These are phyloP conservation scores for Ondatra zibethicus DNA, from an alignment of 2,113 vertebrate genomes.

Conservation along the genomic window DNA sequence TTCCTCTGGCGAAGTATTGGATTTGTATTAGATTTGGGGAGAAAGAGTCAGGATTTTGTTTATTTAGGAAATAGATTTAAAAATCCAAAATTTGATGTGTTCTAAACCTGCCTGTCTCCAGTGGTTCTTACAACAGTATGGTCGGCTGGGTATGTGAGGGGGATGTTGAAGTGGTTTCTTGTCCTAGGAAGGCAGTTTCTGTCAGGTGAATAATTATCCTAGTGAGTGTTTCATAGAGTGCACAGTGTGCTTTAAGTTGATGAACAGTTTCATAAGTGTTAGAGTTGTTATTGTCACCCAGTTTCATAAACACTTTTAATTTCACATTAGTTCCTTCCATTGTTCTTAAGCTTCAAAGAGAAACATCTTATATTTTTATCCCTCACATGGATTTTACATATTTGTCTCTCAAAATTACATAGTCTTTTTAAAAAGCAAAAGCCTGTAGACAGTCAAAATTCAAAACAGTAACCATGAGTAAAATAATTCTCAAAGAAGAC, in stretches of 20 bases:
- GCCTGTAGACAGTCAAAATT: conserved; percentile 31
- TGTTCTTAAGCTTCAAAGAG: conserved; percentile 53
- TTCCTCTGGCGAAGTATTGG: conserved; percentile 58
- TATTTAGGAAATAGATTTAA: conserved; percentile 69
- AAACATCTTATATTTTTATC: conserved; percentile 60
- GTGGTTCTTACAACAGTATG: conserved; percentile 56
- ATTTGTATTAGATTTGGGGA: conserved; percentile 65
- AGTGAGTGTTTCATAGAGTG: conserved; percentile 55
- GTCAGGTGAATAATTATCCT: conserved; percentile 52
- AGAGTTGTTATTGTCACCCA: neutral
- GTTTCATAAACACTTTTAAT: conserved; percentile 6
- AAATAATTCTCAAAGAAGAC: conserved; percentile 45
- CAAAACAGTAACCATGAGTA: conserved; percentile 55
- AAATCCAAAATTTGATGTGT: conserved; percentile 66
- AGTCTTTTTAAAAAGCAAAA: conserved; percentile 63
- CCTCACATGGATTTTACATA: conserved; percentile 28
- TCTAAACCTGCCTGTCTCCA: conserved; percentile 37
- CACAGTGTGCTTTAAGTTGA: conserved; percentile 29
- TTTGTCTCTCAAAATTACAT: conserved; percentile 60
- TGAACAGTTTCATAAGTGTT: conserved; percentile 52
- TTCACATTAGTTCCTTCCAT: conserved; percentile 33
- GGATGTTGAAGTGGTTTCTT: conserved; percentile 60
- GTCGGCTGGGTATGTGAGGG: neutral
- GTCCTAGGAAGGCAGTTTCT: conserved; percentile 57
- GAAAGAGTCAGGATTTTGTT: conserved; percentile 60